Evolutionary conservation across 2,113 vertebrate genomes (phyloP).

Genomic region (Chiloscyllium plagiosum): DNA sequence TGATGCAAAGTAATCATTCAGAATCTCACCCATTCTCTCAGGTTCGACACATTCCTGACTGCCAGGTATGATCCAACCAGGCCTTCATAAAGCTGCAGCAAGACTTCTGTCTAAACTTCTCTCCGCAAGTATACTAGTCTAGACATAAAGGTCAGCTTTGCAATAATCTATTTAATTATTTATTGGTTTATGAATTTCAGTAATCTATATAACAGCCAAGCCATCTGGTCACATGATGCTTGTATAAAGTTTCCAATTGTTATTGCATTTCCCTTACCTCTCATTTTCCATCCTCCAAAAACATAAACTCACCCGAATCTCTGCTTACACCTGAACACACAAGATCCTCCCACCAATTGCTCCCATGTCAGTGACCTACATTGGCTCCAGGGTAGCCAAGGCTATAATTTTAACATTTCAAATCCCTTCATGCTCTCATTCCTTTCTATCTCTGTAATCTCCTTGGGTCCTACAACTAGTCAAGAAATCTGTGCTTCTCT

Average conservation of each 20-base stretch:
- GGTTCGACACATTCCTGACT: no score
- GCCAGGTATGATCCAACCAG: neutral
- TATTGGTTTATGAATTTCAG: neutral
- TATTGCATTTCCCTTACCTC: neutral
- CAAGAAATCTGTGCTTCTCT: neutral
- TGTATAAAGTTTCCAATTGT: neutral
- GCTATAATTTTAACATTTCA: neutral
- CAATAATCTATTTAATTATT: neutral
- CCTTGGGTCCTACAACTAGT: neutral
- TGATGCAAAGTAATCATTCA: no score
- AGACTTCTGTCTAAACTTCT: no score
- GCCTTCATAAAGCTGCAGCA: neutral
- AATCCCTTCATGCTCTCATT: neutral
- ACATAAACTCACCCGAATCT: neutral
- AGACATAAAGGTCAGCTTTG: neutral
- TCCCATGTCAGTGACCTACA: neutral
- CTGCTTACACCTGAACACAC: neutral
- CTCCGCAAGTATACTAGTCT: neutral
- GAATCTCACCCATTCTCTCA: no score
- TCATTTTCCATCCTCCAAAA: neutral
- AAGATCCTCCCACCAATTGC: neutral
- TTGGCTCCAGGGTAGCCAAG: neutral
- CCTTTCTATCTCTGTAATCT: neutral
- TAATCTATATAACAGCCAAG: neutral
- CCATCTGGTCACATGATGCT: neutral